phyloP scores from a whole-genome alignment of 35 echinoderm and acorn worm species.

The Anneissia japonica region DNA sequence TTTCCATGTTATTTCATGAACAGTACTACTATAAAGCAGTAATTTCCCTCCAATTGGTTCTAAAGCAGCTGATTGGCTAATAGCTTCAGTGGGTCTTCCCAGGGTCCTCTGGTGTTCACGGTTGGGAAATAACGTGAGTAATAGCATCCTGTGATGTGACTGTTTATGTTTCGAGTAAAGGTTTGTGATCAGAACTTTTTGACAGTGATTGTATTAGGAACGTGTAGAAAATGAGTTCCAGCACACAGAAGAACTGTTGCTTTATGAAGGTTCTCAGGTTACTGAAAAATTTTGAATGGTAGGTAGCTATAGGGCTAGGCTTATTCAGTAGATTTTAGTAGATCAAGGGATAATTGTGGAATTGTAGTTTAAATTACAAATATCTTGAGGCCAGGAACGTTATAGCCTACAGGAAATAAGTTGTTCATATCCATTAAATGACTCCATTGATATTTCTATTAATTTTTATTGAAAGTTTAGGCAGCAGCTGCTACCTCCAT shows the following conservation, averaged over 20 bases:
- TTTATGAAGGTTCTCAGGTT: background rate
- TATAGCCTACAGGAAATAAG: no score
- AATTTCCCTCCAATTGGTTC: background rate
- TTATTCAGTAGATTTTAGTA: no score
- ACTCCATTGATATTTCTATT: no score
- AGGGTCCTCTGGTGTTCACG: background rate
- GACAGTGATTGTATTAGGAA: background rate
- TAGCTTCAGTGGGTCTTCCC: background rate
- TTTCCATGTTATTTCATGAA: no score
- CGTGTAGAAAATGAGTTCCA: background rate
- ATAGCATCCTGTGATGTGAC: background rate
- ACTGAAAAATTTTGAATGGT: background rate
- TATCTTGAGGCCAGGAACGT: no score
- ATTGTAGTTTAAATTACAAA: no score
- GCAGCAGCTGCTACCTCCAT: no score
- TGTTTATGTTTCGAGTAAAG: background rate
- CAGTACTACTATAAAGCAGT: no score
- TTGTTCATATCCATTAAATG: no score
- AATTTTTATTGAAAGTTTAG: no score
- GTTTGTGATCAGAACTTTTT: background rate
- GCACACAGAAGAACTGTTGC: background rate
- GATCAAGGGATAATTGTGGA: no score
- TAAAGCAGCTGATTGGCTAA: background rate
- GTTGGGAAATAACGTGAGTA: background rate
- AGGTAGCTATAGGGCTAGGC: background rate